Evolutionary conservation across 2,797 vertebrate species (phyloP).

Genomic region (Garrulus glandarius): DNA sequence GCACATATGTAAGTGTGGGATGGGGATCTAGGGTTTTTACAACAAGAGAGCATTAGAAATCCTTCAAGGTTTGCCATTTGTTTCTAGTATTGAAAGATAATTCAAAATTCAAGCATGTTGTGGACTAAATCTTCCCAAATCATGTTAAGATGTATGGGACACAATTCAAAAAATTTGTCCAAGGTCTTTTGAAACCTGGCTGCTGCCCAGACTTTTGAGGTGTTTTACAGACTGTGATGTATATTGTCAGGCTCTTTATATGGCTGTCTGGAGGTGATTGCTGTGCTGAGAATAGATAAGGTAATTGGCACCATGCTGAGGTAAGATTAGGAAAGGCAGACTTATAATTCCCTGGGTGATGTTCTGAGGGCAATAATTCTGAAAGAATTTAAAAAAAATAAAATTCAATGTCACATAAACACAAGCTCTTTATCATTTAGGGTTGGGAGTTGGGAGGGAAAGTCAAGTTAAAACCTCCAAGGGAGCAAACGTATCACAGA

Average conservation of each 20-base stretch:
- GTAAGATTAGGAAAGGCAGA: conserved; percentile 26
- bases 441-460: not conserved
- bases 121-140: not conserved
- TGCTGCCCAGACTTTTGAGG: not conserved
- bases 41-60: not conserved
- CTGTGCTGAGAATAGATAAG: conserved; percentile 34
- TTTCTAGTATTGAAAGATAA: not conserved
- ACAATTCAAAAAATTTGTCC: not conserved
- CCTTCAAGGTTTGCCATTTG: not conserved
- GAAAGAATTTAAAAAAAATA: not conserved
- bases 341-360: not conserved
- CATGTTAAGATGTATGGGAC: not conserved
- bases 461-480: not conserved
- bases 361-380: not conserved
- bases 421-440: not conserved
- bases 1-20: not conserved
- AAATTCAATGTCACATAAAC: not conserved
- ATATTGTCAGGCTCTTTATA: not conserved
- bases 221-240: not conserved
- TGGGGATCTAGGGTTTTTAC: not conserved
- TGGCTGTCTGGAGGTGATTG: not conserved
- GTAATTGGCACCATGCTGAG: conserved; percentile 32
- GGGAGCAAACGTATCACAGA: not conserved
- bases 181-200: conserved; percentile 27
- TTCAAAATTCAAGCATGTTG: not conserved